These are phyloP conservation scores for Oegoconia quadripuncta DNA, from an alignment of 2,888 invertebrate genomes.

Conservation along the genomic window DNA sequence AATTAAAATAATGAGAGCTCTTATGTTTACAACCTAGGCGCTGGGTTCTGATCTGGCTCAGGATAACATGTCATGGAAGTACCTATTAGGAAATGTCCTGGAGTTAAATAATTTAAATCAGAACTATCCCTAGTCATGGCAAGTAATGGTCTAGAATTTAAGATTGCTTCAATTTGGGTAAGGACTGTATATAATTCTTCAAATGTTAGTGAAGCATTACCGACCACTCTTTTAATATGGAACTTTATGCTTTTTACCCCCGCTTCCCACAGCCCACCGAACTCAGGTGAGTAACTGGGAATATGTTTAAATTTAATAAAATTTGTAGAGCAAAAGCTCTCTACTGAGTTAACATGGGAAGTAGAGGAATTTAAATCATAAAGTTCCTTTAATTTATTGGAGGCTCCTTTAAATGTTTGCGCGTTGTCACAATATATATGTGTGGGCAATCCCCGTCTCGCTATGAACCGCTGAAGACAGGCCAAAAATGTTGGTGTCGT, in stretches of 20 bases:
- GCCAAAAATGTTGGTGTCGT: constrained; percentile 6
- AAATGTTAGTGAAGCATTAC: constrained; percentile 5
- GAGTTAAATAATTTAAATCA: constrained; percentile 28
- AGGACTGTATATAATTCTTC: constrained; percentile 14
- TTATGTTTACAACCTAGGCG: too few species aligned
- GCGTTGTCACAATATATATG: constrained; percentile 10
- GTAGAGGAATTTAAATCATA: constrained; percentile 4
- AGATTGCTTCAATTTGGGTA: constrained; percentile 22
- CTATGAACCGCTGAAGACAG: constrained; percentile 10
- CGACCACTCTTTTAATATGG: constrained; percentile 13
- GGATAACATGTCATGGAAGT: constrained; percentile 13
- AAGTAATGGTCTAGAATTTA: constrained; percentile 30
- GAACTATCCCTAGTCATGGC: constrained; percentile 24
- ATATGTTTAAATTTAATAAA: constrained; percentile 12
- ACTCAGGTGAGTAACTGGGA: too few species aligned
- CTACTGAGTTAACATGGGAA: constrained; percentile 1
- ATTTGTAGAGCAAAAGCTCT: background rate
- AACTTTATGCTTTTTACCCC: too few species aligned
- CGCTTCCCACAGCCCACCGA: too few species aligned
- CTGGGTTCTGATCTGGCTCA: background rate
- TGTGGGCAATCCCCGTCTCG: constrained; percentile 9
- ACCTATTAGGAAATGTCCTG: constrained; percentile 35
- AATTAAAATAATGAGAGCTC: too few species aligned
- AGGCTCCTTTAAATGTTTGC: constrained; percentile 5
- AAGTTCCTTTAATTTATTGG: background rate